Conservation (phyloP, 2,888 invertebrate genomes). For the Lasioglossum calceatum region DNA sequence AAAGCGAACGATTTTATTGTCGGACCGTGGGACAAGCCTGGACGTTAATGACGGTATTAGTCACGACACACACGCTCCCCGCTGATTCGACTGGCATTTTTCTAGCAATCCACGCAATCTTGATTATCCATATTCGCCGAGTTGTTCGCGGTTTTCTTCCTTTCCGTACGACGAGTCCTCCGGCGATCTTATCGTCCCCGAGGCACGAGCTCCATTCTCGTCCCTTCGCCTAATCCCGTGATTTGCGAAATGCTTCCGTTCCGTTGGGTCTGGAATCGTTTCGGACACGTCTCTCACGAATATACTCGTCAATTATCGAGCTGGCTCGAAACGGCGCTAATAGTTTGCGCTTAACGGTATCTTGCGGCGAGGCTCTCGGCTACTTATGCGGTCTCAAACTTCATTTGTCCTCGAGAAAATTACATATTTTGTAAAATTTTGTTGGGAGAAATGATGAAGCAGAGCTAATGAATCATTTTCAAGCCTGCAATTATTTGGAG, state of each 20-base stretch:
- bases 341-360: slow-evolving; percentile 46
- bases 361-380: background rate
- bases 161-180: background rate
- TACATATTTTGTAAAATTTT: background rate
- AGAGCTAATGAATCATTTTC: no score
- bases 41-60: slow-evolving; percentile 31
- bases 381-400: background rate
- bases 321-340: slow-evolving; percentile 21
- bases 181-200: background rate
- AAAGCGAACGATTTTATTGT: background rate
- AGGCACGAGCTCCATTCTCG: background rate
- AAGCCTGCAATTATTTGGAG: slow-evolving; percentile 55
- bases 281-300: background rate
- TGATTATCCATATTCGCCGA: slow-evolving; percentile 39
- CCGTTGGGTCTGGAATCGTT: background rate
- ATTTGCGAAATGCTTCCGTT: background rate
- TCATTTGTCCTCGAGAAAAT: background rate
- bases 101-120: slow-evolving; percentile 20
- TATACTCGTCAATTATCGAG: slow-evolving; percentile 35
- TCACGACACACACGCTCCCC: background rate
- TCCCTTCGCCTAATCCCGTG: background rate
- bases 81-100: slow-evolving; percentile 31
- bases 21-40: background rate
- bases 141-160: background rate
- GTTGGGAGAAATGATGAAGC: background rate